These are phyloP conservation scores for Pachyuromys duprasi DNA, from an alignment of 2,797 vertebrate species.

Conservation along the genomic window DNA sequence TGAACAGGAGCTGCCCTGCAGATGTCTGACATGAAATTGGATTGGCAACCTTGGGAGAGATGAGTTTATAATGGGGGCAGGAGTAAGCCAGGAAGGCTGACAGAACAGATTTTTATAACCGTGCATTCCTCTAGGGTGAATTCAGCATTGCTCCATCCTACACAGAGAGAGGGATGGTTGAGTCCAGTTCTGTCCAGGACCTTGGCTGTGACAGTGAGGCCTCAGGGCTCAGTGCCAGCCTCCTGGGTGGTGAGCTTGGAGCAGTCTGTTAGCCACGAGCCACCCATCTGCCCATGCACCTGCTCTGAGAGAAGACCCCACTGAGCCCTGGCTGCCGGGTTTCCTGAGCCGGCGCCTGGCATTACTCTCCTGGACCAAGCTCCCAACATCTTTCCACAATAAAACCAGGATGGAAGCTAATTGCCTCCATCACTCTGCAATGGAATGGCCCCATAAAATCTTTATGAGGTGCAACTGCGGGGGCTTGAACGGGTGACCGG, in stretches of 20 bases:
- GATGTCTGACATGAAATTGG: neutral
- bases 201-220: constrained; percentile 27
- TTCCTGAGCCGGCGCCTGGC: neutral
- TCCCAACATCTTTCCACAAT: constrained; percentile 61
- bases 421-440: constrained; percentile 50
- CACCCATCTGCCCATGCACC: constrained; percentile 16
- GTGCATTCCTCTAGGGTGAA: neutral
- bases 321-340: constrained; percentile 18
- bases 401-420: constrained; percentile 60
- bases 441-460: constrained; percentile 68
- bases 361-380: neutral
- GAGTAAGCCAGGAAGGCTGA: constrained; percentile 23
- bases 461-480: constrained; percentile 38
- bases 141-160: neutral
- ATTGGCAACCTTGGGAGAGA: neutral
- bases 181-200: constrained; percentile 23
- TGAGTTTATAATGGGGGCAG: neutral
- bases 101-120: constrained; percentile 45
- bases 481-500: constrained; percentile 27
- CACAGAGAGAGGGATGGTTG: neutral
- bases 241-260: neutral
- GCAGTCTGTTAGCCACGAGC: neutral
- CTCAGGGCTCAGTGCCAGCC: neutral
- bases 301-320: neutral
- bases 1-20: neutral